Base-by-base conservation (phyloP, 2,113 vertebrate genomes). In the Spea multiplicata region DNA sequence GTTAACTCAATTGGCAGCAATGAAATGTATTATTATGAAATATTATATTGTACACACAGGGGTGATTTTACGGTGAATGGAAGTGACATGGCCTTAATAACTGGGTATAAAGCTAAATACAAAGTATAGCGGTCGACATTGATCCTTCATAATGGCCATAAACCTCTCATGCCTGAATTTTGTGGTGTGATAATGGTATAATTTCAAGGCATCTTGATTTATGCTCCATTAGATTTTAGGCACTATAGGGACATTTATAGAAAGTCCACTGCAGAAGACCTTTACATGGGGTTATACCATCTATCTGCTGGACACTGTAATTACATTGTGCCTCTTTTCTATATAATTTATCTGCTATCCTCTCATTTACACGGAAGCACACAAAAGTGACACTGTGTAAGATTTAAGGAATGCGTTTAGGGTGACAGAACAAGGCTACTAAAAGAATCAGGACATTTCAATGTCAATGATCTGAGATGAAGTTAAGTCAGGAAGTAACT, bases 321-420 rank as follows among this genome's bases (percentile, higher is more conserved):
- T 88, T 89, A 81, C 84, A 84, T 87, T 89, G 87, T 85, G 78
- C 83, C 88, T 90, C 84, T 86, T 90, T 91, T 86, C 84, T 85
- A 59, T 74, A 57, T 84, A 81, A 87, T 89, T 89, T 86, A 86
- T 86, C 81, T 84, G 84, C 84, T 83, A 81, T 76, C 80, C 53
- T 49, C 78, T 79, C 73, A 66, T 67, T 3, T 75, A 81, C 55
- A 78, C 59, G 76, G 59, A 86, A 82, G 78, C 71, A 82, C 74
- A 78, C 78, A 82, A 83, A 75, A 57, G 50, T 79, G 83, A 77
- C 52, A 74, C 71, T 0, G 3, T 76, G 0, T 64, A 50, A 84
- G 85, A 87, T 86, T 88, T 86, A 88, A 62, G 78, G 30, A 68
- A 66, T 64, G 48, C 81, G 69, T 73, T 84, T 55, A 17, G 74